phyloP scores from a whole-genome alignment of 1,140 invertebrate species.

The Sinonovacula constricta region DNA sequence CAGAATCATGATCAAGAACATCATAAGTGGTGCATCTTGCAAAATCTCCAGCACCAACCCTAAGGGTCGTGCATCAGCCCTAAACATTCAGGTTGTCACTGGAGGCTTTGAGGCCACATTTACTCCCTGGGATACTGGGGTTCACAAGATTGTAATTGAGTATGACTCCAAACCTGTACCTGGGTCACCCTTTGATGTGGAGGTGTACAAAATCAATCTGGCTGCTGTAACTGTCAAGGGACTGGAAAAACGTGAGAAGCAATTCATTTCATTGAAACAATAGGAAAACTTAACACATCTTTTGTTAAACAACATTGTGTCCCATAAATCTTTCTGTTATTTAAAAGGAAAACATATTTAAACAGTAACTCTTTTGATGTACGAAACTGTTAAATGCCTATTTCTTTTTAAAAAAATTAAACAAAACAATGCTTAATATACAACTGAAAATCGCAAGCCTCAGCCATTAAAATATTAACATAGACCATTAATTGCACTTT shows the following conservation, averaged over 20 bases:
- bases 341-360: too few relatives aligned
- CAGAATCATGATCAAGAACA: slow-evolving; percentile 86
- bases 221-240: slow-evolving; percentile 32
- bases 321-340: too few relatives aligned
- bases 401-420: too few relatives aligned
- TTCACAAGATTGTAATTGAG: slow-evolving; percentile 74
- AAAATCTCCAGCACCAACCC: slow-evolving; percentile 76
- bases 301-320: too few relatives aligned
- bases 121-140: slow-evolving; percentile 88
- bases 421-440: too few relatives aligned
- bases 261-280: too few relatives aligned
- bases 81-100: slow-evolving; percentile 80
- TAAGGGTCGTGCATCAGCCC: slow-evolving; percentile 81
- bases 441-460: too few relatives aligned
- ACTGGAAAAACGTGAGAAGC: slow-evolving; percentile 50
- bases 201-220: slow-evolving; percentile 52
- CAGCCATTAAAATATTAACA: too few relatives aligned
- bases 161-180: slow-evolving; percentile 70
- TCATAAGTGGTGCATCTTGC: slow-evolving; percentile 84
- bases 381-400: too few relatives aligned
- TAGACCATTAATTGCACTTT: too few relatives aligned
- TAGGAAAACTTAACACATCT: too few relatives aligned
- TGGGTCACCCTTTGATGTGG: slow-evolving; percentile 72
- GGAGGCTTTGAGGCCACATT: slow-evolving; percentile 90
- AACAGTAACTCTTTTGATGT: too few relatives aligned